A percentile compares a stretch with the other conserved stretches of the same genome.
phyloP scores from a whole-genome alignment of 2,888 invertebrate genomes.

The Eutolmus rufibarbis region DNA sequence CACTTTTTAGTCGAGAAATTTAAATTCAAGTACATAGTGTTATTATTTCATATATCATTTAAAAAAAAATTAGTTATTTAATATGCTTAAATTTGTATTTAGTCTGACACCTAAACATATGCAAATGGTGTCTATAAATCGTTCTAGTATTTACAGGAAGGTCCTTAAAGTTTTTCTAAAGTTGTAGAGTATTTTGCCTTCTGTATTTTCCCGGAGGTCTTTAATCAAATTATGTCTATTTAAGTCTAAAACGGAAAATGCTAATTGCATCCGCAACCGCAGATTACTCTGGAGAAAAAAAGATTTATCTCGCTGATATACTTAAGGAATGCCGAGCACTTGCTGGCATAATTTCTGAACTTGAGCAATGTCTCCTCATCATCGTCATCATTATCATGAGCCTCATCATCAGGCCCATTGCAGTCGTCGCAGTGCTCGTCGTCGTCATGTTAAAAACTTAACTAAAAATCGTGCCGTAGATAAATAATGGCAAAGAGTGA shows the following conservation, averaged over 20 bases:
- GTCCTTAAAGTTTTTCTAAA: neutral
- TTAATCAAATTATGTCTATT: neutral
- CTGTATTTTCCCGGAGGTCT: neutral
- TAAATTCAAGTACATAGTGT: too few species aligned
- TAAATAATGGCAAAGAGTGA: constrained; percentile 28
- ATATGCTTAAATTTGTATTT: neutral
- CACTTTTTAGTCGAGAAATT: too few species aligned
- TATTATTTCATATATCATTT: too few species aligned
- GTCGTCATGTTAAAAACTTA: constrained; percentile 17
- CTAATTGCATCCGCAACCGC: neutral
- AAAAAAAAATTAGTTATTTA: neutral
- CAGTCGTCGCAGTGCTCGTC: neutral
- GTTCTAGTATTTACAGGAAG: neutral
- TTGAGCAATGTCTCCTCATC: constrained; percentile 46
- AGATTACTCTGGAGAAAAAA: neutral
- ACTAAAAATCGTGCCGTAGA: constrained; percentile 40
- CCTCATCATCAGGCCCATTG: neutral
- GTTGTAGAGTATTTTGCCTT: neutral
- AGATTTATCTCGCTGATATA: neutral
- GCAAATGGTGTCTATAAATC: neutral
- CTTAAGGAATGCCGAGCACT: constrained; percentile 26
- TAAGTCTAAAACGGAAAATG: neutral
- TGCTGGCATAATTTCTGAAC: constrained; percentile 43
- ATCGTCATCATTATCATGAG: constrained; percentile 27
- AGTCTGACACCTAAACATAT: neutral